Evolutionary conservation across 2,888 invertebrate genomes (phyloP), one percentile per base, ranked within the genome.

Genomic region (Tinea trinotella): DNA sequence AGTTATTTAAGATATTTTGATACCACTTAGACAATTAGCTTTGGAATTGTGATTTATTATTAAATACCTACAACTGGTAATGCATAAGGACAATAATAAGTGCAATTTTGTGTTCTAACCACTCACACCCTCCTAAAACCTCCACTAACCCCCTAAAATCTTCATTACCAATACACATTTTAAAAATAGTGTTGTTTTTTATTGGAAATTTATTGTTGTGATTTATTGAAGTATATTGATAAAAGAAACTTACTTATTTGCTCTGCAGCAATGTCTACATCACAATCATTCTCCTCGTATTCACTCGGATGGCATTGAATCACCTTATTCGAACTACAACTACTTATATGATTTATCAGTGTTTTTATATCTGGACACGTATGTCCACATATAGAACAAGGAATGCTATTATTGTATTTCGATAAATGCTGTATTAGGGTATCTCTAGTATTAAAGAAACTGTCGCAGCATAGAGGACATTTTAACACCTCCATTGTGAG

Each of bases 381-480:
- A 40, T 7, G 1, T 6, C 13, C 79, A 66, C 91, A 92, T 57
- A 87, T 71, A 15, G 91, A 88, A 63, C 91, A 92, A 61, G 75
- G 74, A 56, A 91, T 66, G 72, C 89, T 90, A 15, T 86, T 19
- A 85, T 74, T 64, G 91, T 81, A 64, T 81, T 71, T 88, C 63
- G 80, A 74, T 60, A 82, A 86, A 74, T 80, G 88, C 64, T 77
- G 74, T 66, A 85, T 87, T 46, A 88, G 66, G 12, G 79, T 72
- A 58, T 86, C 73, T 58, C 86, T 87, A 56, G 88, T 87, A 57
- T 75, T 68, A 76, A 91, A 92, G 55, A 81, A 87, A 67, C 88
- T 87, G 57, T 86, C 87, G 64, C 91, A 91, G 69, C 91, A 92
- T 67, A 91, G 78, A 35, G 91, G 90, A 61, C 91, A 92, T 59